Conservation (phyloP, 2,888 invertebrate genomes). For the Drosophila ochracea region DNA sequence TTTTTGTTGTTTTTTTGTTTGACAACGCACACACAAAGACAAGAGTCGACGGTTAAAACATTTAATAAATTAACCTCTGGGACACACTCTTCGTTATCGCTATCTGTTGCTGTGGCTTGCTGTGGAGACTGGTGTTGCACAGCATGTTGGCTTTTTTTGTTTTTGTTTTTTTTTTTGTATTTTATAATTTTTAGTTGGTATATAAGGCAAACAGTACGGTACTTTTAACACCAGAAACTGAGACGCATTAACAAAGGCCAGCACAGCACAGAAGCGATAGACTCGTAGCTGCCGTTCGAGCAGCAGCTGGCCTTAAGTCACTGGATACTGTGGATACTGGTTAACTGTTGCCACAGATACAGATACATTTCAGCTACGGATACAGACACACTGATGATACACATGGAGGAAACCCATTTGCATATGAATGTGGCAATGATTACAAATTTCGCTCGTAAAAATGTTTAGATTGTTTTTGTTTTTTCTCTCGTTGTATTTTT, state of each 20-base stretch:
- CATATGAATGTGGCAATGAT: conserved; percentile 81
- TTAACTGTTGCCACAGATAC: conserved; percentile 12
- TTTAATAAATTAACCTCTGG: conserved; percentile 74
- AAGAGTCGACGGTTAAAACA: conserved; percentile 42
- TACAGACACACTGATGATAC: conserved; percentile 4
- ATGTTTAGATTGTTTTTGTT: conserved; percentile 66
- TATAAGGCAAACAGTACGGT: conserved; percentile 80
- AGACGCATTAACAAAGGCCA: conserved; percentile 66
- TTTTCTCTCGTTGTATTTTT: conserved; percentile 36
- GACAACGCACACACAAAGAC: conserved; percentile 44
- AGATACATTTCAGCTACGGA: conserved; percentile 28
- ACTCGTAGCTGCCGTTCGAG: conserved; percentile 76
- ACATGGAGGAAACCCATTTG: conserved; percentile 68
- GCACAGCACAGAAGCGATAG: conserved; percentile 80
- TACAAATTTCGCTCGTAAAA: conserved; percentile 81
- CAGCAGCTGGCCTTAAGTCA: conserved; percentile 67
- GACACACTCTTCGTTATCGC: conserved; percentile 57
- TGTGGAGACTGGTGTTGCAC: conserved; percentile 41
- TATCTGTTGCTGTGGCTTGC: conserved; percentile 18
- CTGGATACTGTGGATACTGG: conserved; percentile 49
- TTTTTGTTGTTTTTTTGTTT: conserved; percentile 13
- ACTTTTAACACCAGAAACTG: conserved; percentile 77
- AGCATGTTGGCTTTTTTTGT: conserved; percentile 59
- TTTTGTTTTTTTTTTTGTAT: conserved; percentile 16
- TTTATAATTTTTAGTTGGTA: conserved; percentile 59